Evolutionary conservation across 2,888 invertebrate species (phyloP).

Genomic region (Aspidiotus rigidus): DNA sequence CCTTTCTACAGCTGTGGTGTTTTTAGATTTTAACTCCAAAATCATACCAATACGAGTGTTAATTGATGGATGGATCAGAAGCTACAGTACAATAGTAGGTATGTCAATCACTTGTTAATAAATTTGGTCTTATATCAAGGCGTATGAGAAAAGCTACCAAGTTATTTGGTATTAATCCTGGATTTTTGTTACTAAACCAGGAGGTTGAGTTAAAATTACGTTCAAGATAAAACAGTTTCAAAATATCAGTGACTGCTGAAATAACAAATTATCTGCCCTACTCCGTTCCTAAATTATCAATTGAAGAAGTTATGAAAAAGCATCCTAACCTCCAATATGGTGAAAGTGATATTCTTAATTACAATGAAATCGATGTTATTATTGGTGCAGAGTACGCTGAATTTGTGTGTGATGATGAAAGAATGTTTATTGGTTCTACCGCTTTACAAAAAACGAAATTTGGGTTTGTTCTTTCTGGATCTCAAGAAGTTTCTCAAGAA

Average conservation of each 20-base stretch:
- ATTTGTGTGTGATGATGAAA: background rate
- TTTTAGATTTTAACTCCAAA: too few species aligned
- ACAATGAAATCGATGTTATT: background rate
- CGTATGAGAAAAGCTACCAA: too few species aligned
- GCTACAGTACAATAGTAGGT: too few species aligned
- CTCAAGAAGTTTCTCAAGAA: too few species aligned
- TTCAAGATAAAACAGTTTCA: background rate
- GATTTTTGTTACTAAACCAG: too few species aligned
- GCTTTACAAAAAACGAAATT: background rate
- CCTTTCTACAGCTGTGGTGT: too few species aligned
- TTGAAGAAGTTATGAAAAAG: background rate
- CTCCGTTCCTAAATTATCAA: background rate
- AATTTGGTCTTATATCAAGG: too few species aligned
- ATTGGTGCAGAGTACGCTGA: background rate
- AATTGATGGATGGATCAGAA: too few species aligned
- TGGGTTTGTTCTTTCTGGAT: constrained; percentile 9
- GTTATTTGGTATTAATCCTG: too few species aligned
- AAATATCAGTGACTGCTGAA: background rate
- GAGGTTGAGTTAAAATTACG: too few species aligned
- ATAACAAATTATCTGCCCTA: background rate
- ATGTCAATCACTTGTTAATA: too few species aligned
- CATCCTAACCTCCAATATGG: background rate
- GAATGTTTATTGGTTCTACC: background rate
- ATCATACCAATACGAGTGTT: too few species aligned
- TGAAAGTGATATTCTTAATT: background rate